These are phyloP conservation scores for Glossosoma conforme DNA, from an alignment of 1,140 invertebrate species.

Conservation along the genomic window DNA sequence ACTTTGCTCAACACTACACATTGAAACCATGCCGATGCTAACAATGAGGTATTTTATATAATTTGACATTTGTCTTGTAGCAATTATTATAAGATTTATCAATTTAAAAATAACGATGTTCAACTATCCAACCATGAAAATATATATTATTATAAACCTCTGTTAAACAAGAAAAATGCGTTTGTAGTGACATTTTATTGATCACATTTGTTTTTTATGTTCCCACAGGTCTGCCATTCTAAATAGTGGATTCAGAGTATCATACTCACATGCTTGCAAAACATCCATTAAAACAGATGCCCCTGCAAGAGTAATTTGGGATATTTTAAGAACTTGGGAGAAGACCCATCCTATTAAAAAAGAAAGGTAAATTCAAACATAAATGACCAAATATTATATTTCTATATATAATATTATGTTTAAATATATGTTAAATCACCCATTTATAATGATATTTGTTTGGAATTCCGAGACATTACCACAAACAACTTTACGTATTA, in stretches of 20 bases:
- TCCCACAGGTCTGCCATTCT: slow-evolving; percentile 91
- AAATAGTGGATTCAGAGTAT: slow-evolving; percentile 90
- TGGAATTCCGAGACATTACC: not conserved
- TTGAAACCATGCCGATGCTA: slow-evolving; percentile 59
- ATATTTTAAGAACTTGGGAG: slow-evolving; percentile 83
- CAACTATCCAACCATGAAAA: too few species aligned
- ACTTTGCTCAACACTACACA: slow-evolving; percentile 60
- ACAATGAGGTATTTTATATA: slow-evolving; percentile 58
- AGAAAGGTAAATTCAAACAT: slow-evolving; percentile 36
- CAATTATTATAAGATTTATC: too few species aligned
- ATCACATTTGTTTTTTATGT: slow-evolving; percentile 36
- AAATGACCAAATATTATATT: slow-evolving; percentile 10
- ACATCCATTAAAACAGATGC: slow-evolving; percentile 93
- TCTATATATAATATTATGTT: not conserved
- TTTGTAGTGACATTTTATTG: slow-evolving; percentile 1
- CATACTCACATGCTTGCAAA: slow-evolving; percentile 83
- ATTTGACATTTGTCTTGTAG: too few species aligned
- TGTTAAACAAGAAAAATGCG: too few species aligned
- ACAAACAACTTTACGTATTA: not conserved
- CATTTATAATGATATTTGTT: slow-evolving; percentile 1
- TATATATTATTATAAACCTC: too few species aligned
- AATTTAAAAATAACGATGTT: not conserved
- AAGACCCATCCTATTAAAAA: slow-evolving; percentile 58
- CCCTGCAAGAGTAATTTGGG: slow-evolving; percentile 83
- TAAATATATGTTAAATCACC: slow-evolving; percentile 7